Evolutionary conservation across 2,797 vertebrate genomes (phyloP).

Genomic region (Pyrocephalus nanus): DNA sequence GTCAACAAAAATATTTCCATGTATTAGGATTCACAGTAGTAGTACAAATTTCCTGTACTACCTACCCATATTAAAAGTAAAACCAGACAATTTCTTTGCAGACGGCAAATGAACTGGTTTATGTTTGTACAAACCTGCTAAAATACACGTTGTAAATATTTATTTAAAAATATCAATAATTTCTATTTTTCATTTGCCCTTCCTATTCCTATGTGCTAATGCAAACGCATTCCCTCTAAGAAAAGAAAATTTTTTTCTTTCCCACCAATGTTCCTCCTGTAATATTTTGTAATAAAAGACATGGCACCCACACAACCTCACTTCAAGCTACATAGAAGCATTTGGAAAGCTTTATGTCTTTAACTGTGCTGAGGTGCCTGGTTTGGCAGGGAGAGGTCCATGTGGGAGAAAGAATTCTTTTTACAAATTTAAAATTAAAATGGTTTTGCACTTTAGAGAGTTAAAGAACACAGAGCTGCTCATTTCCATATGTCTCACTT

Average conservation of each 20-base stretch:
- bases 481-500: neutral
- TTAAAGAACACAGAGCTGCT: neutral
- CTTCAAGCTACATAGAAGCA: neutral
- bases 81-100: neutral
- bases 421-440: constrained; percentile 15
- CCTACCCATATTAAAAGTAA: neutral
- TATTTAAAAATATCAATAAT: neutral
- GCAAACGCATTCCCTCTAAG: neutral
- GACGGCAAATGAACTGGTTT: neutral
- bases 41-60: neutral
- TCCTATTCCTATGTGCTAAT: neutral
- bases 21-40: neutral
- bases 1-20: neutral
- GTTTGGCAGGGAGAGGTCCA: neutral
- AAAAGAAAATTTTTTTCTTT: neutral
- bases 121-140: neutral
- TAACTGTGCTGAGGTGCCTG: neutral
- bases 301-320: neutral
- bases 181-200: neutral
- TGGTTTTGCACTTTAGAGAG: neutral
- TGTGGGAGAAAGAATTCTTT: neutral
- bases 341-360: neutral
- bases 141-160: neutral
- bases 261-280: neutral
- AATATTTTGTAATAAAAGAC: neutral